A percentile compares a stretch with the other conserved stretches of the same genome.
These are phyloP conservation scores for Plectropomus leopardus DNA, from an alignment of 2,113 vertebrate species.

Conservation along the genomic window DNA sequence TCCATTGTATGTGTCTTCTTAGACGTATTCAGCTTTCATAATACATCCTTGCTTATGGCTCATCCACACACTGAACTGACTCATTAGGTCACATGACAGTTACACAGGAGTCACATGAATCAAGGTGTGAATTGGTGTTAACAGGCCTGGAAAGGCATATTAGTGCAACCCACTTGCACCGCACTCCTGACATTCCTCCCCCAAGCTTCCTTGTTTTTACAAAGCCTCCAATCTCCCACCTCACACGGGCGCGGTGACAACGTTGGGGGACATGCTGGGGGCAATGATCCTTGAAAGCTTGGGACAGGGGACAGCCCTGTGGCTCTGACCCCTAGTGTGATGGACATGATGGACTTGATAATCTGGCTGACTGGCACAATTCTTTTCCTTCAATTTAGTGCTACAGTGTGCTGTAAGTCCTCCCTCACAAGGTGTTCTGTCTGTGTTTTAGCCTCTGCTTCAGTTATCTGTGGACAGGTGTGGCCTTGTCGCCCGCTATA, in stretches of 20 bases:
- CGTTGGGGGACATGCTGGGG: not conserved
- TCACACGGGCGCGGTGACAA: conserved; percentile 4
- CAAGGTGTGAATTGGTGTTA: not conserved
- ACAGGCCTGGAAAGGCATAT: no score
- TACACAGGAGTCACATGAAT: not conserved
- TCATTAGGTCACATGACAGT: not conserved
- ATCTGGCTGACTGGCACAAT: conserved; percentile 13
- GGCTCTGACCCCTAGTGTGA: conserved; percentile 38
- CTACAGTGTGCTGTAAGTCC: conserved; percentile 26
- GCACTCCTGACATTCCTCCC: not conserved
- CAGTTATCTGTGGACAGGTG: conserved; percentile 10
- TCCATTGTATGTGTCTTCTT: not conserved
- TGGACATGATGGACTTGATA: conserved; percentile 45
- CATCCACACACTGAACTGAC: not conserved
- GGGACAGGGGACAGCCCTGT: not conserved
- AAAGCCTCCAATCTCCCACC: conserved; percentile 3
- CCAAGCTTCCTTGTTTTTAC: not conserved
- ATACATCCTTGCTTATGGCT: not conserved
- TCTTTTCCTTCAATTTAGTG: conserved; percentile 29
- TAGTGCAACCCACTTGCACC: not conserved
- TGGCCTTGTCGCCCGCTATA: not conserved
- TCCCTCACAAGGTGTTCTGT: not conserved
- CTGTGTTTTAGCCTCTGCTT: not conserved
- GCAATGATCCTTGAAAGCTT: conserved; percentile 1
- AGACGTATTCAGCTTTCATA: not conserved